These are phyloP conservation scores for Meloidogyne floridensis DNA, from an alignment of 1,140 invertebrate species.

Conservation along the genomic window DNA sequence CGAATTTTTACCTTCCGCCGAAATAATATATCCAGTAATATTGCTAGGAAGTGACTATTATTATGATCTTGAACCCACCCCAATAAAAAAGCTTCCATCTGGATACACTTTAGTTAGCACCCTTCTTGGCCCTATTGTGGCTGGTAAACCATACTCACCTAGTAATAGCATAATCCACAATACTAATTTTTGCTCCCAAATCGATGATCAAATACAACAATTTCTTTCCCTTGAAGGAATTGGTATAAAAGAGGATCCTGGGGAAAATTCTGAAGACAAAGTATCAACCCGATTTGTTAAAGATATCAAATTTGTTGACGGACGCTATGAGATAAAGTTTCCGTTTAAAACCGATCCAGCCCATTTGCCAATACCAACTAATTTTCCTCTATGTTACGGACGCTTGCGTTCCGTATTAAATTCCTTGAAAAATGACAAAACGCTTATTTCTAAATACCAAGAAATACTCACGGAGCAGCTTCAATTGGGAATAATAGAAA, in stretches of 20 bases:
- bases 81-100: not conserved
- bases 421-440: not conserved
- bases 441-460: too few species aligned
- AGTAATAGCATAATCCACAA: not conserved
- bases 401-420: slow-evolving; percentile 13
- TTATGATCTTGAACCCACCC: slow-evolving; percentile 6
- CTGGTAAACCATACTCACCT: not conserved
- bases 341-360: not conserved
- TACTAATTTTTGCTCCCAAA: not conserved
- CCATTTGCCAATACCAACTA: not conserved
- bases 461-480: not conserved
- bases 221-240: slow-evolving; percentile 7
- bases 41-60: not conserved
- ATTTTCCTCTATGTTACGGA: not conserved
- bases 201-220: too few species aligned
- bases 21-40: not conserved
- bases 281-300: not conserved
- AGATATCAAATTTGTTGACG: slow-evolving; percentile 3
- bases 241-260: not conserved
- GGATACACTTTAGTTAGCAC: not conserved
- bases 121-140: not conserved
- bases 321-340: slow-evolving; percentile 1
- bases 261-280: too few species aligned
- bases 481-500: not conserved
- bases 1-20: not conserved